phyloP scores from a whole-genome alignment of 2,113 vertebrate species.

The Macquaria ambigua region DNA sequence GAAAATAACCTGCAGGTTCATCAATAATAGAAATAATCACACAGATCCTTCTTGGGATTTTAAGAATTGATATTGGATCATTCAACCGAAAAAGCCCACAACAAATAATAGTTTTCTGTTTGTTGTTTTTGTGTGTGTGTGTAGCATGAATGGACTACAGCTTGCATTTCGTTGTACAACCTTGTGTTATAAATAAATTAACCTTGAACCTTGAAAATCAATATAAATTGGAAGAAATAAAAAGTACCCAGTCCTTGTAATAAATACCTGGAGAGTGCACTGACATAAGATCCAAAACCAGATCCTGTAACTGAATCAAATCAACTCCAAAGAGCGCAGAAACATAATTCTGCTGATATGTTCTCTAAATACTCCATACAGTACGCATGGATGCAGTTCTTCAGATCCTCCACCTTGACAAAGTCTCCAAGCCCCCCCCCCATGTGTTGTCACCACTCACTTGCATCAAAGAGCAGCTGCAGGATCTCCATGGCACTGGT shows the following conservation, averaged over 20 bases:
- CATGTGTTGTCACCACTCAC: conserved; percentile 17
- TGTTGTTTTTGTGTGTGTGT: too few relatives aligned
- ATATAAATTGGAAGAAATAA: not conserved
- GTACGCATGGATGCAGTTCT: not conserved
- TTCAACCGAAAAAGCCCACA: not conserved
- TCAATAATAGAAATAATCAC: not conserved
- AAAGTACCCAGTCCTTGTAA: too few relatives aligned
- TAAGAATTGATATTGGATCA: not conserved
- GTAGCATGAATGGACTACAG: too few relatives aligned
- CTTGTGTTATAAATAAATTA: too few relatives aligned
- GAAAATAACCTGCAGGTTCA: not conserved
- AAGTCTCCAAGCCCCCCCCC: conserved; percentile 17
- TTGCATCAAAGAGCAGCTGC: conserved; percentile 67
- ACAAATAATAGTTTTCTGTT: too few relatives aligned
- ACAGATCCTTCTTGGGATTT: not conserved
- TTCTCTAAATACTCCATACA: not conserved
- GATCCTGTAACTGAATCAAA: not conserved
- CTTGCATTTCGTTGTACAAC: too few relatives aligned
- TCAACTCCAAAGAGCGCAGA: not conserved
- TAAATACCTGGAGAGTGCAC: not conserved
- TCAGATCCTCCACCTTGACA: conserved; percentile 30
- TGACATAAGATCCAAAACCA: not conserved
- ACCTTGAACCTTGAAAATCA: not conserved
- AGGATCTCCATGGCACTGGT: conserved; percentile 65
- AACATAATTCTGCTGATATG: not conserved